Percentiles rank a stretch among this genome's conserved stretches.
phyloP scores from a whole-genome alignment of 2,113 vertebrate genomes.

The Bufo gargarizans region DNA sequence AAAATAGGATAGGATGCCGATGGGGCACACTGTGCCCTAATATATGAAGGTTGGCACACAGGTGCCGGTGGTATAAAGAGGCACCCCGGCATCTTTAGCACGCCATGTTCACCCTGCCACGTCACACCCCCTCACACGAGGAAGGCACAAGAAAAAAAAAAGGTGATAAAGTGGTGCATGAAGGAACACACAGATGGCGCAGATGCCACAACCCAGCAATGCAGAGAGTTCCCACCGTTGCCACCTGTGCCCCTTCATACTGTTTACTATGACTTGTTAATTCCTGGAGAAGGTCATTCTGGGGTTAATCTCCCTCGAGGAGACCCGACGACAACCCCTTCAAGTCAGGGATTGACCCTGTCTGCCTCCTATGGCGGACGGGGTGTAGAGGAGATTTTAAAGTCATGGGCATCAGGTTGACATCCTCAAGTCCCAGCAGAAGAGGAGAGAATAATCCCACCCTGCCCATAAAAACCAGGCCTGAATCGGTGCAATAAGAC shows the following conservation, averaged over 20 bases:
- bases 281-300: slow-evolving; percentile 7
- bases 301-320: neutral
- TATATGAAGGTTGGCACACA: neutral
- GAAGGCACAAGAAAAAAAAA: neutral
- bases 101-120: neutral
- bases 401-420: neutral
- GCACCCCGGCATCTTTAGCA: neutral
- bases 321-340: neutral
- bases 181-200: neutral
- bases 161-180: slow-evolving; percentile 7
- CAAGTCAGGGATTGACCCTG: neutral
- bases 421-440: neutral
- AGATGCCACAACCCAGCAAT: slow-evolving; percentile 8
- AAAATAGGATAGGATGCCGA: too few relatives aligned
- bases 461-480: neutral
- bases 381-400: slow-evolving; percentile 18
- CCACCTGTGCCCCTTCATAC: neutral
- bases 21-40: neutral
- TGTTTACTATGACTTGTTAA: neutral
- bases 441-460: neutral
- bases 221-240: neutral
- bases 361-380: neutral
- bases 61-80: neutral
- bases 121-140: slow-evolving; percentile 18
- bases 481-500: neutral